These are phyloP conservation scores for Galago senegalensis DNA, from an alignment of 2,797 vertebrate genomes.

Conservation along the genomic window DNA sequence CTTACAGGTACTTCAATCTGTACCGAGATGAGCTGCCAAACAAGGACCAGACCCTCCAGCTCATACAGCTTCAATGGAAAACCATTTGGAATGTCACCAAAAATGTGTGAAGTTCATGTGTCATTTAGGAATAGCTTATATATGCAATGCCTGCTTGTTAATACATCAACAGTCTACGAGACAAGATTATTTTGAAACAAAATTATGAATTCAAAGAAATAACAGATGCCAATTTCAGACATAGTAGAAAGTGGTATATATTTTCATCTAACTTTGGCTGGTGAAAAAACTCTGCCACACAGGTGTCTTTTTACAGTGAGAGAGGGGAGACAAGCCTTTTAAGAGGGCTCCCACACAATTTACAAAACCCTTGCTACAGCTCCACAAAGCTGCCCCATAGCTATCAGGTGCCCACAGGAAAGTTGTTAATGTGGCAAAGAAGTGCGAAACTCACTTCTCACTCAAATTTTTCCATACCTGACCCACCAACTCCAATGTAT, in stretches of 20 bases:
- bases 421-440: not conserved
- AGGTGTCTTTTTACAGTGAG: not conserved
- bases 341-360: not conserved
- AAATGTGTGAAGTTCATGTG: not conserved
- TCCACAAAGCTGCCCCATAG: not conserved
- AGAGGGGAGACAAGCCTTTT: not conserved
- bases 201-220: conserved; percentile 24
- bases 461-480: not conserved
- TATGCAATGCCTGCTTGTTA: not conserved
- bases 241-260: not conserved
- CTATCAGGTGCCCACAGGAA: not conserved
- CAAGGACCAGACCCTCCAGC: not conserved
- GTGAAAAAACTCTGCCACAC: not conserved
- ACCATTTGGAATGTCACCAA: not conserved
- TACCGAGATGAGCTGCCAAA: not conserved
- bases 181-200: not conserved
- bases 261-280: conserved; percentile 6
- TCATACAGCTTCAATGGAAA: not conserved
- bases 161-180: not conserved
- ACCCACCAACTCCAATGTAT: not conserved
- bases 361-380: not conserved
- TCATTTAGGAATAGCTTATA: not conserved
- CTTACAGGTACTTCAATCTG: not conserved
- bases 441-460: conserved; percentile 8
- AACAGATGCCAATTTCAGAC: not conserved